Evolutionary conservation across 2,888 invertebrate species (phyloP).

Genomic region (Linnaemya vulpina): DNA sequence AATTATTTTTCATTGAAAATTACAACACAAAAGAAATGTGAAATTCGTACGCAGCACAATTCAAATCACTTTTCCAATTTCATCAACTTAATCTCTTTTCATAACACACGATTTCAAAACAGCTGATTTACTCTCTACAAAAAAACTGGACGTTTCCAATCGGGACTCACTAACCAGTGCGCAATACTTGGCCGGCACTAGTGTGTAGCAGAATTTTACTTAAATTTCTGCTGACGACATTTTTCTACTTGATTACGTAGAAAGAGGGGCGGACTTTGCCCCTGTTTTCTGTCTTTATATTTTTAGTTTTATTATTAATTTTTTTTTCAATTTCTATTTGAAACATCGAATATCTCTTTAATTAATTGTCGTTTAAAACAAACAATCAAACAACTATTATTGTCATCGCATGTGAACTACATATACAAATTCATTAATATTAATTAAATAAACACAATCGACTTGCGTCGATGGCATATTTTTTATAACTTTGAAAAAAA

Average conservation of each 20-base stretch:
- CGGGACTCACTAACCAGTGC: no score
- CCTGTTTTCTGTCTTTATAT: neutral
- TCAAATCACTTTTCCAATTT: no score
- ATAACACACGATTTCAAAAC: no score
- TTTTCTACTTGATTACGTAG: slow-evolving; percentile 9
- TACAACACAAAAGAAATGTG: no score
- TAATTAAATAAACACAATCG: neutral
- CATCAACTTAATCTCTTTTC: no score
- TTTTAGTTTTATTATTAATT: neutral
- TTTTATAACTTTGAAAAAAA: neutral
- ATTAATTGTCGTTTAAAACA: slow-evolving; percentile 18
- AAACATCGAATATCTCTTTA: slow-evolving; percentile 16
- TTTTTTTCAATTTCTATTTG: neutral
- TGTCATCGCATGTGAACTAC: slow-evolving; percentile 14
- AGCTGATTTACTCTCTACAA: no score
- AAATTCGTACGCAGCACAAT: no score
- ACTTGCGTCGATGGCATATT: neutral
- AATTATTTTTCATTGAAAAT: no score
- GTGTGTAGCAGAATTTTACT: neutral
- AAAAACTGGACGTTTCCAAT: no score
- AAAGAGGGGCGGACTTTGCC: slow-evolving; percentile 2
- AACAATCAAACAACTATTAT: slow-evolving; percentile 8
- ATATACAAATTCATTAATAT: slow-evolving; percentile 10
- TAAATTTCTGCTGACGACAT: slow-evolving; percentile 29
- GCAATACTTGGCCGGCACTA: no score